phyloP scores from a whole-genome alignment of 1,140 invertebrate genomes.

The Neodiprion lecontei region DNA sequence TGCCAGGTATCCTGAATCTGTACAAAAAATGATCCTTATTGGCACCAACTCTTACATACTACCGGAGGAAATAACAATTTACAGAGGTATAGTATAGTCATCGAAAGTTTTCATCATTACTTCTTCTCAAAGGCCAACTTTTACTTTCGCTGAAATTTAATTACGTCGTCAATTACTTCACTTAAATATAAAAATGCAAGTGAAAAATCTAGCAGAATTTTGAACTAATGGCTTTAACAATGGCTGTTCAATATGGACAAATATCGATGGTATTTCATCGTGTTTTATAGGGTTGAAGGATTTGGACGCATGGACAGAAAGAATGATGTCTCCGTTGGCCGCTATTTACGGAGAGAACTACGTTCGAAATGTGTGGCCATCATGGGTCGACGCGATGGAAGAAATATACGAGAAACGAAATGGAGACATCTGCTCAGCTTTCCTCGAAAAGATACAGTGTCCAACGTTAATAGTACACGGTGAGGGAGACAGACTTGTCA shows the following conservation, averaged over 20 bases:
- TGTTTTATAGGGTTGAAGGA: conserved; percentile 64
- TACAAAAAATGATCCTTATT: conserved; percentile 80
- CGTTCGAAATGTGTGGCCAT: conserved; percentile 70
- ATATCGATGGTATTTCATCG: no score
- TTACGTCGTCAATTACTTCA: no score
- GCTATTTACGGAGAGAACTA: conserved; percentile 75
- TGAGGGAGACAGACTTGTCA: conserved; percentile 78
- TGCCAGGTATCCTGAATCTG: conserved; percentile 67
- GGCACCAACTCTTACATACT: conserved; percentile 77
- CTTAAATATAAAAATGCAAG: no score
- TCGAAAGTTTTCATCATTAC: no score
- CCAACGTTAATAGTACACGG: conserved; percentile 82
- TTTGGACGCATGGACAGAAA: conserved; percentile 75
- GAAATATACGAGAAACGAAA: conserved; percentile 62
- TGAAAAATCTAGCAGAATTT: no score
- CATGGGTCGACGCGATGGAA: conserved; percentile 72
- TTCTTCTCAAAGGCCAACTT: background rate
- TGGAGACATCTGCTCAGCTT: conserved; percentile 74
- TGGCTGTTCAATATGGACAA: no score
- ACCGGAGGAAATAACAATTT: conserved; percentile 69
- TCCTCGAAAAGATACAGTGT: conserved; percentile 67
- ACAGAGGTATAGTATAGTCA: conserved; percentile 55
- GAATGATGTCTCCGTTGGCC: conserved; percentile 74
- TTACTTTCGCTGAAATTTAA: conserved; percentile 24
- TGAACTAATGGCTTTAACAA: no score